These are phyloP conservation scores for Therioaphis trifolii DNA, from an alignment of 2,888 invertebrate species.

Conservation along the genomic window DNA sequence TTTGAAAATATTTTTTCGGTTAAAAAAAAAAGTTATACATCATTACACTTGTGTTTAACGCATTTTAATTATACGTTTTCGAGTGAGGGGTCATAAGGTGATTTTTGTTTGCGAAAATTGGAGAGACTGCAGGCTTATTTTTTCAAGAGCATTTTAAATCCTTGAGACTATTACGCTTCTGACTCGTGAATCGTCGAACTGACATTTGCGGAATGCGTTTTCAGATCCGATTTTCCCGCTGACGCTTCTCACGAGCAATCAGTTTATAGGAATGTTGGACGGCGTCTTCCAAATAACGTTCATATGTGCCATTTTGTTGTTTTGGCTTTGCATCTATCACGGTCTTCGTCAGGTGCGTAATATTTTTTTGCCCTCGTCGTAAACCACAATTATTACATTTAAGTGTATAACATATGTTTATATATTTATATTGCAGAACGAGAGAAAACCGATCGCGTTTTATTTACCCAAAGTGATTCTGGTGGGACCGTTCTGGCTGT, in stretches of 20 bases:
- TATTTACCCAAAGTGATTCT: slow-evolving; percentile 90
- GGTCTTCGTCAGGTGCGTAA: slow-evolving; percentile 85
- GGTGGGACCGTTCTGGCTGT: slow-evolving; percentile 87
- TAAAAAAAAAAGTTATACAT: too few relatives aligned
- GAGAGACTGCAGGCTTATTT: too few relatives aligned
- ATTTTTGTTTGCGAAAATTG: too few relatives aligned
- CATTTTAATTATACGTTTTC: too few relatives aligned
- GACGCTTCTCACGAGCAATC: slow-evolving; percentile 87
- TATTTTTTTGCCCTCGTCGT: too few relatives aligned
- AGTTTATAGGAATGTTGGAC: slow-evolving; percentile 92
- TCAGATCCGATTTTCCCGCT: slow-evolving; percentile 94
- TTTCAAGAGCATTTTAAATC: too few relatives aligned
- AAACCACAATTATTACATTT: too few relatives aligned
- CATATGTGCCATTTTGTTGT: slow-evolving; percentile 85
- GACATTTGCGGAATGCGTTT: slow-evolving; percentile 66
- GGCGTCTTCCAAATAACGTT: slow-evolving; percentile 91
- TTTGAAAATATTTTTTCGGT: too few relatives aligned
- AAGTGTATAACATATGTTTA: too few relatives aligned
- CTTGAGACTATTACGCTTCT: too few relatives aligned
- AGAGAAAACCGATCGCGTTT: slow-evolving; percentile 85
- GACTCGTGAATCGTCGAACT: neutral
- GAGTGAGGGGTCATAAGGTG: too few relatives aligned
- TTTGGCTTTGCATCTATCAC: slow-evolving; percentile 96
- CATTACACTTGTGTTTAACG: too few relatives aligned
- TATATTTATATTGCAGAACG: slow-evolving; percentile 81